Evolutionary conservation across 1,140 invertebrate genomes (phyloP).

Genomic region (Trichogramma pretiosum): DNA sequence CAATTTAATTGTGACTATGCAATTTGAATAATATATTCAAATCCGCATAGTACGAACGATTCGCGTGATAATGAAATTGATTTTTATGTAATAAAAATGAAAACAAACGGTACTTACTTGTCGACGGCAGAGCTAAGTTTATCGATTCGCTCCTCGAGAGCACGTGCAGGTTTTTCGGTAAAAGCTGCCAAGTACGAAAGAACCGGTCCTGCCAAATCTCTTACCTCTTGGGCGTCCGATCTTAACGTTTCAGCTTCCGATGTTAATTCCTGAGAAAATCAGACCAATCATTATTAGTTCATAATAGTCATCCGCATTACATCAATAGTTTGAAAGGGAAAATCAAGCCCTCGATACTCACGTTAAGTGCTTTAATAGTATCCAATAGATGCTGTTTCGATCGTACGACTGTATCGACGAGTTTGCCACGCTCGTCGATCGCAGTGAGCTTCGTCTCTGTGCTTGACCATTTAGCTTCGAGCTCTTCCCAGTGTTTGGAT

Average conservation of each 20-base stretch:
- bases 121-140: slow-evolving; percentile 51
- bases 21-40: background rate
- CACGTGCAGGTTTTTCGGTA: slow-evolving; percentile 48
- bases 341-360: too few species aligned
- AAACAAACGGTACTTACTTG: slow-evolving; percentile 48
- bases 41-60: background rate
- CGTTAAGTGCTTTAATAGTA: slow-evolving; percentile 59
- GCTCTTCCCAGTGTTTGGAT: slow-evolving; percentile 68
- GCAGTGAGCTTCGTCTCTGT: slow-evolving; percentile 54
- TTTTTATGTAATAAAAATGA: background rate
- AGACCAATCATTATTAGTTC: slow-evolving; percentile 1
- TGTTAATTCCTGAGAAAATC: slow-evolving; percentile 49
- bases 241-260: slow-evolving; percentile 51
- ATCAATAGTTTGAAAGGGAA: too few species aligned
- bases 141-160: slow-evolving; percentile 49
- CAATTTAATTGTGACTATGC: too few species aligned
- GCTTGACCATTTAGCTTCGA: slow-evolving; percentile 58
- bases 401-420: slow-evolving; percentile 63
- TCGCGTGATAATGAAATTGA: background rate
- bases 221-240: slow-evolving; percentile 42
- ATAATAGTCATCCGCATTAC: background rate
- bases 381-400: slow-evolving; percentile 64
- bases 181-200: slow-evolving; percentile 52
- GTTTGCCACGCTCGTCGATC: slow-evolving; percentile 62
- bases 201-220: slow-evolving; percentile 46